Evolutionary conservation across 2,797 vertebrate species (phyloP), one percentile per base, ranked within the genome.

Genomic region (Enteromius radiatus): DNA sequence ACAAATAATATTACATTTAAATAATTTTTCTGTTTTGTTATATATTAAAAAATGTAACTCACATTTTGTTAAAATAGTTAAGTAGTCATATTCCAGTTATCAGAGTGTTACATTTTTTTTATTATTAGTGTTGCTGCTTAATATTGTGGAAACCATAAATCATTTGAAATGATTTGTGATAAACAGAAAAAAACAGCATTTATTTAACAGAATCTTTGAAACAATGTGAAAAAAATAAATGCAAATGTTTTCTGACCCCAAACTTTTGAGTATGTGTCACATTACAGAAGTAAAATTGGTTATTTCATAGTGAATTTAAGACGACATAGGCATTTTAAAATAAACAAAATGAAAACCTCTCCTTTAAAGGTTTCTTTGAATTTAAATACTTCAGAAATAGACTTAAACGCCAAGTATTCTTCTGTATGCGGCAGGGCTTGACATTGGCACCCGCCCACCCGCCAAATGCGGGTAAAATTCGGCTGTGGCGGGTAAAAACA

Each of bases 361-460:
- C 5, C 19, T 77, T 26, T 59, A 56, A 26, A 41, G 21, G 14
- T 69, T 69, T 23, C 38, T 23, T 11, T 68, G n/a, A 43, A 41
- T 43, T n/a, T 23, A 23, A 10, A 68, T 43, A 41, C 21, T 26
- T 41, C 65, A 41, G 1, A 23, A 68, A 43, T 23, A 73, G 9
- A 68, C 65, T 43, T 56, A 59, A 61, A 76, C 17, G 36, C 15
- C 54, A 64, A 64, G 71, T 23, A 28, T 33, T 54, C n/a, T n/a
- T n/a, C n/a, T n/a, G n/a, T n/a, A n/a, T n/a, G n/a, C n/a, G n/a
- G n/a, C n/a, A n/a, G n/a, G n/a, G n/a, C n/a, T n/a, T n/a, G n/a
- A n/a, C n/a, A n/a, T n/a, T n/a, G n/a, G n/a, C n/a, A n/a, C n/a
- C n/a, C n/a, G n/a, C n/a, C n/a, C n/a, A n/a, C n/a, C n/a, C n/a